These are phyloP conservation scores for Sclerurus mexicanus DNA, from an alignment of 2,113 vertebrate genomes.

Conservation along the genomic window DNA sequence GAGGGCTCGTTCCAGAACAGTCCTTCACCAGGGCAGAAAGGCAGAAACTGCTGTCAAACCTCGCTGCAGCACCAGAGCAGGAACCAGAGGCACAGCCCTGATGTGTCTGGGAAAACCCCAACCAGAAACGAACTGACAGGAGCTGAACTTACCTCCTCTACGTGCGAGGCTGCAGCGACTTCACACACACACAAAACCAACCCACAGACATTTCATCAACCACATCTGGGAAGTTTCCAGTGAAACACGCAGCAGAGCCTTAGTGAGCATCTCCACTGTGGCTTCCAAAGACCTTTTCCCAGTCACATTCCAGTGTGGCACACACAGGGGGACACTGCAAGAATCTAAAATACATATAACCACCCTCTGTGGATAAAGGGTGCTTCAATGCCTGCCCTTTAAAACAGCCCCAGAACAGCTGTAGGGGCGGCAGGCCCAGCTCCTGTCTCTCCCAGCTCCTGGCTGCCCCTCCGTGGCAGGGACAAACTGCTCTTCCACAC, in stretches of 20 bases:
- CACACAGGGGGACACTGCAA: neutral
- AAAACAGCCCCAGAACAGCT: neutral
- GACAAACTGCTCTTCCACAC: neutral
- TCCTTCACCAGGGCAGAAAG: neutral
- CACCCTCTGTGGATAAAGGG: accelerated
- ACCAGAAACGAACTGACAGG: neutral
- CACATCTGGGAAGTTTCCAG: neutral
- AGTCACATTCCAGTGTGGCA: accelerated
- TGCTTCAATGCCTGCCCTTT: neutral
- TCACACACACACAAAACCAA: neutral
- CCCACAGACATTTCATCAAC: no score
- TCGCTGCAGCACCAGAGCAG: neutral
- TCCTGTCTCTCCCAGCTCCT: neutral
- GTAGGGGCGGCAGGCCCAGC: neutral
- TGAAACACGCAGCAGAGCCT: neutral
- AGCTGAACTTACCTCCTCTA: neutral
- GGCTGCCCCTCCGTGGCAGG: neutral
- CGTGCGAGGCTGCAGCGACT: neutral
- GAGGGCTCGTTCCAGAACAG: neutral
- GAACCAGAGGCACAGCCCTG: neutral
- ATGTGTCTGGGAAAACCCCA: neutral
- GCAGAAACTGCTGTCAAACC: neutral
- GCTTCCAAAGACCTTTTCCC: neutral
- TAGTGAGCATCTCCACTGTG: accelerated
- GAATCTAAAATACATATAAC: accelerated